Evolutionary conservation across 2,888 invertebrate species (phyloP), one percentile per base, ranked within the genome.

Genomic region (Aplocera efformata): DNA sequence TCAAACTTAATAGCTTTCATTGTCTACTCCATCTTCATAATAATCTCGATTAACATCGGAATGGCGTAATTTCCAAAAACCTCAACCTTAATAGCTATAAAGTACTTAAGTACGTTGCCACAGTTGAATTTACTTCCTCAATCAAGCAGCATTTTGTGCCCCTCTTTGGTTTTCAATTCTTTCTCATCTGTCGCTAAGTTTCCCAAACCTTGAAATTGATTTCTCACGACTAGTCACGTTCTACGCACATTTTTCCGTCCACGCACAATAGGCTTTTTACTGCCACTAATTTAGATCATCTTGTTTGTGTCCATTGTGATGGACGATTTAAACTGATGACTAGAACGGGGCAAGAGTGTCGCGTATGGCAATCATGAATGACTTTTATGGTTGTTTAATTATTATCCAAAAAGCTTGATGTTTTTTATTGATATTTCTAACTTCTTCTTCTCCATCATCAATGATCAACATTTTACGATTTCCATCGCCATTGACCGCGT

Each of bases 401-500:
- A 3, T 17, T 17, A 3, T 17, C 5, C 13, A 1, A 22, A 22
- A 22, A 22, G 1, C 1, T 6, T 22, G 3, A 5, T 22, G 6
- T 3, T 5, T 22, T 22, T 5, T 22, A 3, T 5, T 22, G 6
- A 1, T 6, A 6, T 22, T 31, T 22, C 7, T 23, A 20, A 10
- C 10, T 22, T 22, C n/a, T 7, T 23, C 10, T 23, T 32, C 47
- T 36, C 25, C 40, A 34, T 38, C 20, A 33, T 33, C 32, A 25
- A 38, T 22, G 23, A 13, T 33, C 34, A 35, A 42, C 42, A 43
- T 48, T 52, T 43, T 36, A 49, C 31, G 32, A 26, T 40, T 40
- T 45, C 40, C 53, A 51, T 52, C 69, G 66, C 62, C 69, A 73
- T 72, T 79, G 72, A 76, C 72, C 72, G 67, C 56, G 51, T 60